Conservation (phyloP, 92 coral and sea anemone genomes). For the Parazoanthus atlanticus region DNA sequence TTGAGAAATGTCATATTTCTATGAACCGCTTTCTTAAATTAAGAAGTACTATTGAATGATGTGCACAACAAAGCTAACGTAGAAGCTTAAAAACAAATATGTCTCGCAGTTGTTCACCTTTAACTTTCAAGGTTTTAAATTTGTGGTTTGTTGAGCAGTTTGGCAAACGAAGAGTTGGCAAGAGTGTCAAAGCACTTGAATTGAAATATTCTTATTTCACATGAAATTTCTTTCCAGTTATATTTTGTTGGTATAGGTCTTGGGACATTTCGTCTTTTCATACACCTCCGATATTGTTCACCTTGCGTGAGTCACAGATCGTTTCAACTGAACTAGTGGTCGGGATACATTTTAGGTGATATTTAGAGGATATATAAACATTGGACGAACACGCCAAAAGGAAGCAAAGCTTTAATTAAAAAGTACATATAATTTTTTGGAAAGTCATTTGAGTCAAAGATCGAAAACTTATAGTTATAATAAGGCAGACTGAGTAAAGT, state of each 20-base stretch:
- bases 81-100: background rate
- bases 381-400: background rate
- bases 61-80: background rate
- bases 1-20: background rate
- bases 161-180: background rate
- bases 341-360: background rate
- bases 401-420: background rate
- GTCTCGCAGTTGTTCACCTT: background rate
- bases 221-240: background rate
- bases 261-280: background rate
- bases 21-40: background rate
- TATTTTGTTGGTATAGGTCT: background rate
- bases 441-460: too few species aligned
- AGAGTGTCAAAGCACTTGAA: constrained; percentile 1
- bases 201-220: background rate
- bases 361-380: background rate
- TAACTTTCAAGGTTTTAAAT: background rate
- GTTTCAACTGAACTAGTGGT: background rate
- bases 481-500: background rate
- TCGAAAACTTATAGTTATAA: background rate
- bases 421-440: background rate
- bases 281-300: background rate
- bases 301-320: background rate
- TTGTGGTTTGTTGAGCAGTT: constrained; percentile 6
- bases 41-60: background rate